Base-by-base conservation (phyloP, 92 coral and sea anemone species). In the Nematostella vectensis region DNA sequence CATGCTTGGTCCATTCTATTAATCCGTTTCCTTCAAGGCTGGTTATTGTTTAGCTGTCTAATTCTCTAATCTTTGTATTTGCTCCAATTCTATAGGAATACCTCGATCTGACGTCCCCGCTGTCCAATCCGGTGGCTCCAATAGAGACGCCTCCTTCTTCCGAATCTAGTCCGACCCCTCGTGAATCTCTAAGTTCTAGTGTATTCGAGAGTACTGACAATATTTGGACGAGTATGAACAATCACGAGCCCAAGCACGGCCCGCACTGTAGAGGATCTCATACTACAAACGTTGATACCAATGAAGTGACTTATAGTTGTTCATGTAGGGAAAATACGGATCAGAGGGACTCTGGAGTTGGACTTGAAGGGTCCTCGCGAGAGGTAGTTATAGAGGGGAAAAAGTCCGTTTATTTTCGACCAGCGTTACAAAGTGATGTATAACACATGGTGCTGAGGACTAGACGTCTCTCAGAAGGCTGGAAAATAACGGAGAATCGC, bases 81-180 rank as follows among this genome's bases (percentile, higher is more conserved):
- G n/a, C n/a, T n/a, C n/a, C n/a, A n/a, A n/a, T n/a, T n/a, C 47
- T 21, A 27, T 52, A 88, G 96, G 88, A 79, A 29, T 88, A 88
- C 63, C 63, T 88, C 39, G 94, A 75, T 33, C 50, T 88, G 44
- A 78, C 70, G 54, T 55, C 73, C n/a, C 58, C 64, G 2, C 43
- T 75, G 15, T 25, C 67, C 29, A 70, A 54, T 1, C 86, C 87
- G 10, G 15, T 83, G 37, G 67, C 48, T n/a, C 75, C 71, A 23
- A 80, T 75, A 3, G 55, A 72, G 16, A 85, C 88, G 6, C 95
- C 95, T 1, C 69, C 88, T 1, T 61, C 88, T 0, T 76, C 94
- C 13, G 85, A 85, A 53, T 70, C 82, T 2, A 62, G 59, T 16
- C 75, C 88, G 10, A 75, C 94, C 11, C 94, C 88, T 0, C 62